Conservation (phyloP, 2,797 vertebrate species). For the Synaphobranchus kaupii region DNA sequence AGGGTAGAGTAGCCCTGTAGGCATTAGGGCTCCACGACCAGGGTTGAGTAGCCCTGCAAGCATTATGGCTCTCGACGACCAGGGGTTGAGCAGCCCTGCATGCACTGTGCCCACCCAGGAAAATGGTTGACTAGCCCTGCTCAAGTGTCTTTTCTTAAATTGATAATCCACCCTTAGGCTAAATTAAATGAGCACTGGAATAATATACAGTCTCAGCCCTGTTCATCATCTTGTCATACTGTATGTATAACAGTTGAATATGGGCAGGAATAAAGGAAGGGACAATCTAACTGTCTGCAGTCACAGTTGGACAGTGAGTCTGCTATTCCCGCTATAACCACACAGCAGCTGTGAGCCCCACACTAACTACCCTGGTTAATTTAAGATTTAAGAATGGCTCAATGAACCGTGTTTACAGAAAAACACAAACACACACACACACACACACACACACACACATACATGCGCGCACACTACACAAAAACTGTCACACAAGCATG, state of each 20-base stretch:
- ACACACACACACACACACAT: slow-evolving; percentile 8
- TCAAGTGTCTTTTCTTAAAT: not conserved
- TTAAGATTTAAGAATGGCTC: not conserved
- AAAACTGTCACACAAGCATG: too few relatives aligned
- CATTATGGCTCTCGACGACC: not conserved
- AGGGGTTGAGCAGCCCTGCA: not conserved
- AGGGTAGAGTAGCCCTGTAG: not conserved
- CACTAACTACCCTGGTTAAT: not conserved
- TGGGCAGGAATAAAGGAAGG: not conserved
- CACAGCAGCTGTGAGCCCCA: not conserved
- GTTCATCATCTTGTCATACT: not conserved
- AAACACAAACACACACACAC: not conserved
- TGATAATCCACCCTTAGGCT: not conserved
- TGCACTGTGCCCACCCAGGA: not conserved
- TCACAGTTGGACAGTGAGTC: not conserved
- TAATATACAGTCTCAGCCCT: not conserved
- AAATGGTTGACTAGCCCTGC: not conserved
- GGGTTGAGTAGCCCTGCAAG: not conserved
- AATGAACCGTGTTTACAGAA: not conserved
- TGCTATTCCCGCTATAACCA: not conserved
- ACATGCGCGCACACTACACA: not conserved
- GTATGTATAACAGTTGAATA: not conserved
- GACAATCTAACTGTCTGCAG: not conserved
- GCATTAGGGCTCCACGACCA: not conserved
- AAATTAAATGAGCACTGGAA: not conserved